Evolutionary conservation across 1,140 invertebrate genomes (phyloP).

Genomic region (Heterodera schachtii): DNA sequence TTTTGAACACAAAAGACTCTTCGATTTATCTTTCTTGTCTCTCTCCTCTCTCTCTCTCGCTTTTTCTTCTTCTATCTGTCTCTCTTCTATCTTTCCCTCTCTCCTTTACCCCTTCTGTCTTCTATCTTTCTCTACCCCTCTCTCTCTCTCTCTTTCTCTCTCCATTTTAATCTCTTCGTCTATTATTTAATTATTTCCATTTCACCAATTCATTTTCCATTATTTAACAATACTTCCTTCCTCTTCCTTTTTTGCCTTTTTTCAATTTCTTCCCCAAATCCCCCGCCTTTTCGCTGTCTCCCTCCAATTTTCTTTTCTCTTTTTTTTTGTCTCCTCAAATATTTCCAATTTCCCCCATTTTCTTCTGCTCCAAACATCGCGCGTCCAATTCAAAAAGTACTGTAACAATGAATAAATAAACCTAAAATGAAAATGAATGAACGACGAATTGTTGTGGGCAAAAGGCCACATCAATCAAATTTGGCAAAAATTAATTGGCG

Average conservation of each 20-base stretch:
- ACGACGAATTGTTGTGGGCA: not conserved
- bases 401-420: not conserved
- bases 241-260: too few relatives aligned
- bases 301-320: not conserved
- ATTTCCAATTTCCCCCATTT: not conserved
- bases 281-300: not conserved
- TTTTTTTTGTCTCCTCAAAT: too few relatives aligned
- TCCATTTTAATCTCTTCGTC: not conserved
- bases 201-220: too few relatives aligned
- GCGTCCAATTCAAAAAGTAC: constrained; percentile 8
- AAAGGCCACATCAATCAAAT: not conserved
- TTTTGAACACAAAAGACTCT: too few relatives aligned
- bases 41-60: too few relatives aligned
- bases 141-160: constrained; percentile 12
- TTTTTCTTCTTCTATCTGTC: too few relatives aligned
- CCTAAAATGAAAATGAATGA: not conserved
- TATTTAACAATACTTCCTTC: too few relatives aligned
- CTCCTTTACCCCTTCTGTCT: too few relatives aligned
- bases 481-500: not conserved
- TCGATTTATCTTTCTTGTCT: too few relatives aligned
- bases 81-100: too few relatives aligned
- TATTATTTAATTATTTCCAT: too few relatives aligned
- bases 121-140: not conserved
- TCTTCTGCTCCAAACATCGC: not conserved
- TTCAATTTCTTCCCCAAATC: too few relatives aligned